Conservation (phyloP, 2,797 vertebrate species). For the Sebastes dallii region DNA sequence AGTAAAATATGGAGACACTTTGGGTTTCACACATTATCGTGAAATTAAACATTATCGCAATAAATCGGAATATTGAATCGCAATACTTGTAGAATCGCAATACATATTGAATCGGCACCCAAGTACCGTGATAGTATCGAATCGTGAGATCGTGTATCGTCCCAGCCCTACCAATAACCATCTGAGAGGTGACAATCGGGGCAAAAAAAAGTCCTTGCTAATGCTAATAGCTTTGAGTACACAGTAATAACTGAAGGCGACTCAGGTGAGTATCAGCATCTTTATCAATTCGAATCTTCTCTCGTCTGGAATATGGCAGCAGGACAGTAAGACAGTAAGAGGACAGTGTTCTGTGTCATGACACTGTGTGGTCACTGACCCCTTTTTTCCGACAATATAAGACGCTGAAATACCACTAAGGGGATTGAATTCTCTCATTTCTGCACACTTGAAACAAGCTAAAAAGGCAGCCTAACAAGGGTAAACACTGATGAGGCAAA, state of each 20-base stretch:
- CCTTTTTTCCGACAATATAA: not conserved
- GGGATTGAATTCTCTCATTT: conserved; percentile 24
- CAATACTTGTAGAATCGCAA: too few species aligned
- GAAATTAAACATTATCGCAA: not conserved
- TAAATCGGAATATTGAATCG: not conserved
- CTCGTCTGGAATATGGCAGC: not conserved
- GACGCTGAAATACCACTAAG: not conserved
- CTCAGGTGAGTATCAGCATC: not conserved
- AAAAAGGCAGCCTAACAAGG: conserved; percentile 49
- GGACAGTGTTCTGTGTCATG: not conserved
- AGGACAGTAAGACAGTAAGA: not conserved
- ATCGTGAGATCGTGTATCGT: too few species aligned
- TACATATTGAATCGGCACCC: too few species aligned
- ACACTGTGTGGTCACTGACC: not conserved
- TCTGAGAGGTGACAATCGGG: not conserved
- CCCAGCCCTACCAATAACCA: not conserved
- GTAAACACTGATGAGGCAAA: conserved; percentile 41
- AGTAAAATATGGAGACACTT: too few species aligned
- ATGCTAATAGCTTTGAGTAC: too few species aligned
- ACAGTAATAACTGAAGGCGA: not conserved
- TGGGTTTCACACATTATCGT: too few species aligned
- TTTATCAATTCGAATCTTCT: not conserved
- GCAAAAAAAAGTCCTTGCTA: not conserved
- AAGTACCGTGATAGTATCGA: too few species aligned
- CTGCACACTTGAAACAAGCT: conserved; percentile 30